Percentiles rank a stretch among this genome's conserved stretches.
Conservation (phyloP, 2,888 invertebrate genomes). For the Glaucopsyche alexis region DNA sequence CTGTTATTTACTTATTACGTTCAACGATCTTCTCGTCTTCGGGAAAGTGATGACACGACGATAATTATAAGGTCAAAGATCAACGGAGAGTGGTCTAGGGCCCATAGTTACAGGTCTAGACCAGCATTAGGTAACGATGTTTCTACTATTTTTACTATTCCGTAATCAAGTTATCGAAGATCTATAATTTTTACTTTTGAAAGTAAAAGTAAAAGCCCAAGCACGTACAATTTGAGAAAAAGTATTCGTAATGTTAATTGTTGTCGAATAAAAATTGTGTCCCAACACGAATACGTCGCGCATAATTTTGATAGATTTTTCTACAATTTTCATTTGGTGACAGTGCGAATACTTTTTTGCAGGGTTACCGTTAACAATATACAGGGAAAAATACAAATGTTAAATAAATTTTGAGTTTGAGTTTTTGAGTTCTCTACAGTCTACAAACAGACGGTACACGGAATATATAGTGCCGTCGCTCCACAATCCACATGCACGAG, state of each 20-base stretch:
- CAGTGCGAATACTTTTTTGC: no score
- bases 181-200: slow-evolving; percentile 2
- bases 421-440: no score
- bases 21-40: background rate
- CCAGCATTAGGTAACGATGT: background rate
- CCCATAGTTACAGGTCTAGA: background rate
- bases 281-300: no score
- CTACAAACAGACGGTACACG: background rate
- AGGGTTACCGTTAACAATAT: no score
- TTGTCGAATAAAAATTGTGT: no score
- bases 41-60: slow-evolving; percentile 15
- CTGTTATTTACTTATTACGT: background rate
- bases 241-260: no score
- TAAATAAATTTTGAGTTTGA: no score
- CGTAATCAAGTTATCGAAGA: slow-evolving; percentile 2
- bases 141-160: slow-evolving; percentile 8
- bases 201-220: background rate
- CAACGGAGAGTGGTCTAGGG: background rate
- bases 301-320: no score
- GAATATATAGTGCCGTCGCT: background rate
- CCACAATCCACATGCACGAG: background rate
- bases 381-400: no score
- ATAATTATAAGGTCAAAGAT: slow-evolving; percentile 11
- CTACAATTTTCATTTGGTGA: no score
- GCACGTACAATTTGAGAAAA: background rate